These are phyloP conservation scores for Drosophila melanogaster DNA, from an alignment of 1,140 invertebrate genomes.

Conservation along the genomic window Release_6_plus_ISO1_MT NT_037436.4:21090001-21090500, in stretches of 20 bases:
- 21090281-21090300: slow-evolving; percentile 25
- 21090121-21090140: slow-evolving; percentile 28
- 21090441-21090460: slow-evolving; percentile 4
- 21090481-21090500: background rate
- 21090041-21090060: slow-evolving; percentile 75
- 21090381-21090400: slow-evolving; percentile 33
- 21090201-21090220: slow-evolving; percentile 46
- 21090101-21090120: slow-evolving; percentile 8
- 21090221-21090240: background rate
- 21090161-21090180: slow-evolving; percentile 74
- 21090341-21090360: slow-evolving; percentile 77
- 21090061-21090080: slow-evolving; percentile 72
- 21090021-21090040: slow-evolving; percentile 70
- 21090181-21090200: slow-evolving; percentile 50
- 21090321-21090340: slow-evolving; percentile 67
- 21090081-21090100: slow-evolving; percentile 45
- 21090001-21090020: slow-evolving; percentile 68
- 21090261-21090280: slow-evolving; percentile 12
- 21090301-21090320: slow-evolving; percentile 32
- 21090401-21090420: slow-evolving; percentile 73
- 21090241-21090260: background rate
- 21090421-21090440: slow-evolving; percentile 61
- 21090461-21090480: too few relatives aligned
- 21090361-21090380: slow-evolving; percentile 73
- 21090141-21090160: slow-evolving; percentile 77